Evolutionary conservation across 2,888 invertebrate genomes (phyloP).

Genomic region (Meandrusa payeni): DNA sequence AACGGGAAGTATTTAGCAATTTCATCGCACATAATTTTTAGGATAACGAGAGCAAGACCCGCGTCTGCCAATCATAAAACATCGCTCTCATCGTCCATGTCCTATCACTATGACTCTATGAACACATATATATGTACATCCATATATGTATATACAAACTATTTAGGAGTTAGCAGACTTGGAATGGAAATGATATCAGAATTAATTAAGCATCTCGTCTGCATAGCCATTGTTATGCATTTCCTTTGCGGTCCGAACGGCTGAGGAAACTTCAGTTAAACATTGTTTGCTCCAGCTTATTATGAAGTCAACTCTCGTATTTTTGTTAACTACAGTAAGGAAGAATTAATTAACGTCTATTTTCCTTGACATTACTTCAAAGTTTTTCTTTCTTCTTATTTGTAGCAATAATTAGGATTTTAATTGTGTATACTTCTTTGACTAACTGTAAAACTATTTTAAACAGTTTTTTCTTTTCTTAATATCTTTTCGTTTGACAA

Average conservation of each 20-base stretch:
- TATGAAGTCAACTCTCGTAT: conserved; percentile 15
- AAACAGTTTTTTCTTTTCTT: no score
- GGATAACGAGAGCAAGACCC: no score
- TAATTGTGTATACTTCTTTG: not conserved
- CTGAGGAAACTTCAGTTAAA: conserved; percentile 16
- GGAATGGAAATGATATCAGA: conserved; percentile 17
- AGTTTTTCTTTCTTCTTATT: conserved; percentile 1
- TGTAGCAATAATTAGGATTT: not conserved
- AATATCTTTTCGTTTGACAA: no score
- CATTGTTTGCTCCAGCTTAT: conserved; percentile 14
- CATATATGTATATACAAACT: no score
- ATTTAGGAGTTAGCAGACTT: not conserved
- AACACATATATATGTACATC: no score
- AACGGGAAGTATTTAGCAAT: no score
- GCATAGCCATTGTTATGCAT: conserved; percentile 22
- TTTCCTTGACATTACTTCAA: not conserved
- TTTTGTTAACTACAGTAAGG: conserved; percentile 18
- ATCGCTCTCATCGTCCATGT: no score
- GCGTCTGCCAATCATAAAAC: no score
- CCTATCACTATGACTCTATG: no score
- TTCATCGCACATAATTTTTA: no score
- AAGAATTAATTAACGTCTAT: conserved; percentile 10
- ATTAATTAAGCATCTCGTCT: conserved; percentile 21
- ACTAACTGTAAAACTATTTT: no score
- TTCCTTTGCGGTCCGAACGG: conserved; percentile 15